Base-by-base conservation (phyloP, 1,140 invertebrate species). In the Papilio dardanus region DNA sequence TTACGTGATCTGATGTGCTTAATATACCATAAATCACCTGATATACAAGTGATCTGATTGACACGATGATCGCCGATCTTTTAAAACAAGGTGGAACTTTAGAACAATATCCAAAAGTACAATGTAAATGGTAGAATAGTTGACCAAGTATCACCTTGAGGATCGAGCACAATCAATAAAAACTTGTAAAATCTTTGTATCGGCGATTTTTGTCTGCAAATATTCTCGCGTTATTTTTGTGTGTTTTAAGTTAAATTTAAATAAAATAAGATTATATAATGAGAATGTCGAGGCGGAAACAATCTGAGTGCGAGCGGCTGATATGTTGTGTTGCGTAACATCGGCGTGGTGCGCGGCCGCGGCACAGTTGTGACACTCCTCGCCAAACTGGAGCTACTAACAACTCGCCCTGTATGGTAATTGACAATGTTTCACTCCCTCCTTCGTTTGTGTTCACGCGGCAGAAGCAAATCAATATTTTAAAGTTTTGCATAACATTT, bases 241-340 rank as follows among this genome's bases (percentile, higher is more conserved):
- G 24, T 24, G 24, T 62, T 62, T 62, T 62, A 62, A 62, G 54
- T 62, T 30, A 28, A 28, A 62, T 62, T 10, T 62, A 62, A 62
- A 62, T 62, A 62, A 62, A 4, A 28, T 62, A 62, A 12, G 54
- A 62, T 62, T 62, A 62, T 62, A 30, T 62, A 62, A 62, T 62
- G 24, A 28, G 24, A 30, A 62, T 62, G 24, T 62, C 10, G 21
- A 62, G 21, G 54, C 54, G 54, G 54, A 62, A 62, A 62, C 54
- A 62, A 62, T 62, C 24, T 28, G 54, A 62, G 54, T 62, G 54
- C 54, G 54, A 62, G 24, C 54, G 24, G 21, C 10, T 28, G 54
- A 62, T 62, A 58, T 58, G 50, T 58, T 58, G 6, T 42, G 40
- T 42, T 42, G 40, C 40, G 40, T 42, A 42, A 42, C 16, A 16